These are phyloP conservation scores for Hetaerina titia DNA, from an alignment of 2,888 invertebrate genomes.

Conservation along the genomic window DNA sequence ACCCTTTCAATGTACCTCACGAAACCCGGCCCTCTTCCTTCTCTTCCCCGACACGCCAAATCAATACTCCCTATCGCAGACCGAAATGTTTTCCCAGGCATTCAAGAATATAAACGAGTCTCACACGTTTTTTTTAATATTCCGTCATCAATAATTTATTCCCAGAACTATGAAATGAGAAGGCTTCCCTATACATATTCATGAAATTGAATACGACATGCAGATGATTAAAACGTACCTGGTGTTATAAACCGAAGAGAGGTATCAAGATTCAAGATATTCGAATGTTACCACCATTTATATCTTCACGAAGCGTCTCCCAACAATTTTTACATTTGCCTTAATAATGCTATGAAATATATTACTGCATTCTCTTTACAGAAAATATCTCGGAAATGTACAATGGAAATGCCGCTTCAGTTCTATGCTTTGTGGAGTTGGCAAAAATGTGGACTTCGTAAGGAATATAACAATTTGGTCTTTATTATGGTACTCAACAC, in stretches of 20 bases:
- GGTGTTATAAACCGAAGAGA: not conserved
- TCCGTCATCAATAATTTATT: not conserved
- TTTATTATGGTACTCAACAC: too few species aligned
- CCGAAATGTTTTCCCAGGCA: not conserved
- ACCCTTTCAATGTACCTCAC: not conserved
- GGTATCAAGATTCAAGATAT: not conserved
- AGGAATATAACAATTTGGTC: too few species aligned
- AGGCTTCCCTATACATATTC: not conserved
- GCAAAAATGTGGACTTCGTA: too few species aligned
- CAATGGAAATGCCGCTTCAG: too few species aligned
- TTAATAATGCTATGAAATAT: too few species aligned
- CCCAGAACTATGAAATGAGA: not conserved
- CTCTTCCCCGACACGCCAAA: not conserved
- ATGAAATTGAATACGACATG: not conserved
- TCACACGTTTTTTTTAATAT: not conserved
- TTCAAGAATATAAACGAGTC: slow-evolving; percentile 4
- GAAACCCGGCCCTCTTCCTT: not conserved
- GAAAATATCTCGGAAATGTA: too few species aligned
- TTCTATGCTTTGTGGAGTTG: too few species aligned
- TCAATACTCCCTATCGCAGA: not conserved
- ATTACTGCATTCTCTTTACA: too few species aligned
- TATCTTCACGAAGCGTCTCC: too few species aligned
- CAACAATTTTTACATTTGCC: too few species aligned
- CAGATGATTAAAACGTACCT: not conserved
- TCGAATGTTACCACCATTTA: not conserved